Evolutionary conservation across 2,797 vertebrate genomes (phyloP).

Genomic region (Thaleichthys pacificus): DNA sequence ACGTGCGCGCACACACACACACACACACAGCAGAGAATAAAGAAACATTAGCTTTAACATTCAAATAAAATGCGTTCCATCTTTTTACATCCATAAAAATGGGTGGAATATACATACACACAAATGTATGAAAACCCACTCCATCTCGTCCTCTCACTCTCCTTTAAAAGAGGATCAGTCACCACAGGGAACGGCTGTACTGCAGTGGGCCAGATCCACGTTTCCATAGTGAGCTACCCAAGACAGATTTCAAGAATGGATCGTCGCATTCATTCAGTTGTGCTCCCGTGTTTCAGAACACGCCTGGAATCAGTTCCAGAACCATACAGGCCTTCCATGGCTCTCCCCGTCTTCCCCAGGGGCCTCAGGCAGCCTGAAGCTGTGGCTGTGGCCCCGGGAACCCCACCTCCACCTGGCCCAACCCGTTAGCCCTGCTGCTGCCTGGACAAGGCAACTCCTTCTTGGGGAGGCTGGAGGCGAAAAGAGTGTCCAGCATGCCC

Average conservation of each 20-base stretch:
- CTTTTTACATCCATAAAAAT: slow-evolving; percentile 28
- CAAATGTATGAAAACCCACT: slow-evolving; percentile 26
- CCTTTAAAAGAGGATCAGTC: slow-evolving; percentile 34
- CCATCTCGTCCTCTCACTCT: background rate
- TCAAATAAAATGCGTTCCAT: slow-evolving; percentile 29
- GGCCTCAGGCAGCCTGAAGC: slow-evolving; percentile 59
- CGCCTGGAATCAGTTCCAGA: slow-evolving; percentile 14
- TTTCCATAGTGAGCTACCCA: slow-evolving; percentile 1
- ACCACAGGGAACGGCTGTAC: background rate
- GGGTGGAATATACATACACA: slow-evolving; percentile 24
- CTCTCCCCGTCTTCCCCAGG: background rate
- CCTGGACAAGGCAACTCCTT: slow-evolving; percentile 60
- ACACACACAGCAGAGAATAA: background rate
- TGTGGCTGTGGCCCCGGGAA: slow-evolving; percentile 42
- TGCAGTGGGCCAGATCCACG: background rate
- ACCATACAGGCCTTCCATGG: slow-evolving; percentile 29
- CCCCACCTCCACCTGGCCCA: slow-evolving; percentile 46
- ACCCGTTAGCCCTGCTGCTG: slow-evolving; percentile 62
- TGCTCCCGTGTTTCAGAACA: background rate
- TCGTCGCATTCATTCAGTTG: background rate
- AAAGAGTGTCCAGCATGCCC: slow-evolving; percentile 96
- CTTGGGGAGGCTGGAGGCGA: slow-evolving; percentile 84
- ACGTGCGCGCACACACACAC: too few relatives aligned
- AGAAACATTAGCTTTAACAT: slow-evolving; percentile 35
- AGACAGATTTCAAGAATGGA: background rate